Evolutionary conservation across 2,113 vertebrate species (phyloP), one percentile per base, ranked within the genome.

Genomic region (Daphoenositta chrysoptera): DNA sequence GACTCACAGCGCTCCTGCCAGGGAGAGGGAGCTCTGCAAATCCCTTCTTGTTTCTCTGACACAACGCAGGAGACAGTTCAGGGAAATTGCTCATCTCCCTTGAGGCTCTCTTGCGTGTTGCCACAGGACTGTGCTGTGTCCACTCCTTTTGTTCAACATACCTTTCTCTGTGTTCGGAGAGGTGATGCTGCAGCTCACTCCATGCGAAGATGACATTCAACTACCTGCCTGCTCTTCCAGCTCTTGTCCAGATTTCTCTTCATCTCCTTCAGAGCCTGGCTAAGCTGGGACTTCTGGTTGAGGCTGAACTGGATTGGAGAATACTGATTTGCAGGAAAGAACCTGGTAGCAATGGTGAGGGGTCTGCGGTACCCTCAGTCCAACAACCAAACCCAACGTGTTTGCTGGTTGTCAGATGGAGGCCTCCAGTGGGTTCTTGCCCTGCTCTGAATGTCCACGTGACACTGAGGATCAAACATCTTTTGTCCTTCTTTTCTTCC

Each of bases 1-100:
- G 96, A 96, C 28, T 4, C 92, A 83, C 0, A 1, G 4, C 23
- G 90, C 71, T 77, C 1, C 72, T 50, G 48, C 9, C 31, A 84
- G 78, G 73, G 76, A 71, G 44, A 40, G 73, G 9, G 40, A 85
- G 5, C 78, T 22, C 58, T 96, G 90, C 96, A 96, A 66, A 96
- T 96, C 95, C 48, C 1, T 93, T 93, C 94, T 94, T 97, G 87
- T 95, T 93, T 44, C 22, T 53, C 40, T 72, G 79, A 89, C 64
- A 24, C 64, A 69, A 3, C 2, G 1, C 68, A 82, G 83, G 39
- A 94, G 85, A 60, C 64, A 19, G 76, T 61, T 89, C 20, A 68
- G 83, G 90, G 92, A 95, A 96, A 93, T 94, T 78, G 88, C 89
- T 97, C 91, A 94, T 93, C 83, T 87, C 69, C 90, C 93, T 90